Conservation (phyloP, 2,888 invertebrate species). For the Platycnemis pennipes region DNA sequence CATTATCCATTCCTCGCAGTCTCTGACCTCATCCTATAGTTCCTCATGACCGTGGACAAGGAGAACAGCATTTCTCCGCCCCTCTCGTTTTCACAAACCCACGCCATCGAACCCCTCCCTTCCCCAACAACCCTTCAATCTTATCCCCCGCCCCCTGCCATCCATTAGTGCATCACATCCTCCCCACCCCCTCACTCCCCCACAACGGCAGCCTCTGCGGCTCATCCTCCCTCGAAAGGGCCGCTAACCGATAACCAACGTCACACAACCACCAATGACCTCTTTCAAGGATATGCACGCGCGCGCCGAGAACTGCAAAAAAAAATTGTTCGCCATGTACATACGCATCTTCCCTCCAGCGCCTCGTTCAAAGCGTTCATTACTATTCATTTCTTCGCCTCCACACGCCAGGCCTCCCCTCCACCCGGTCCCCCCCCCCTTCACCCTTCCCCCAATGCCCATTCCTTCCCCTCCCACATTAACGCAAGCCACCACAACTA, state of each 20-base stretch:
- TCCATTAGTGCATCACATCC: too few relatives aligned
- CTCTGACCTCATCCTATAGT: conserved; percentile 15
- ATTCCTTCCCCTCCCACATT: background rate
- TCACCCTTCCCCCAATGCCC: background rate
- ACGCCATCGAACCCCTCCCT: background rate
- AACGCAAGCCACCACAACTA: too few relatives aligned
- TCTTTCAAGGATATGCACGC: conserved; percentile 64
- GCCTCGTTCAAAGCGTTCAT: conserved; percentile 29
- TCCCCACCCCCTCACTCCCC: background rate
- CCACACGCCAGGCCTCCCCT: background rate
- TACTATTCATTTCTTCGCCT: conserved; percentile 53
- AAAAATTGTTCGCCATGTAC: background rate
- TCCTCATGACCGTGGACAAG: conserved; percentile 20
- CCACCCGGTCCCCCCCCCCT: background rate
- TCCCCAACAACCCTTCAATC: background rate
- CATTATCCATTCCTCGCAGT: background rate
- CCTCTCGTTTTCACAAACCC: background rate
- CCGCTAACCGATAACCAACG: conserved; percentile 60
- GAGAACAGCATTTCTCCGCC: conserved; percentile 6
- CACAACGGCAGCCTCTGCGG: background rate
- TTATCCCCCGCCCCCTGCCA: background rate
- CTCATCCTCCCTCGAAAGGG: conserved; percentile 42
- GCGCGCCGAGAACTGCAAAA: conserved; percentile 28
- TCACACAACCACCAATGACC: conserved; percentile 66
- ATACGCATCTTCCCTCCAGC: conserved; percentile 30